Base-by-base conservation (phyloP, 2,797 vertebrate species). In the Darevskia nairensis region DNA sequence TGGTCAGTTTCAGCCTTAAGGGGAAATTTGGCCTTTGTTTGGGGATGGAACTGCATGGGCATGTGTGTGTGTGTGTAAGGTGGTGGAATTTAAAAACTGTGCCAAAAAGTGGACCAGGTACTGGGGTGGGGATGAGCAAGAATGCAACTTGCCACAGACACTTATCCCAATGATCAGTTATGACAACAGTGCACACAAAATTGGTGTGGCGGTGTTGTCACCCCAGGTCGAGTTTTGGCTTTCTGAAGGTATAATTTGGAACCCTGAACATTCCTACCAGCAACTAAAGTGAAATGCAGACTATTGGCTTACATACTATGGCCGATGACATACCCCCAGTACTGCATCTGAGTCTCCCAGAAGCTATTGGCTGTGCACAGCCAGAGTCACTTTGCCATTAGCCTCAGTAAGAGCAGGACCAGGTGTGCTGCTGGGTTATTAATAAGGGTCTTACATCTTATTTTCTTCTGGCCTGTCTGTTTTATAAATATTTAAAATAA, bases 401-500 rank as follows among this genome's bases (percentile, higher is more conserved):
- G 29, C 21, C 13, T 80, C 55, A 55, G 66, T 59, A 55, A 79
- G 8, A 87, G 68, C n/a, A 76, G 10, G 59, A 80, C 59, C 44
- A 59, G 72, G 41, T 0, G 29, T 59, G 78, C 44, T 0, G 25
- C 69, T 89, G 72, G 90, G 85, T 68, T 89, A 77, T 80, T 92
- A 86, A 89, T 88, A 79, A 81, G 86, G 78, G 80, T 90, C 91
- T 84, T 80, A 85, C 61, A 64, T 92, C 87, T 93, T 94, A 92
- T 94, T 79, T 84, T 80, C 93, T 92, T 93, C 83, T 72, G 68
- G 86, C 87, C 91, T 86, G 71, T 75, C 90, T 19, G 0, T 59
- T 94, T 94, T 92, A 92, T 94, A 95, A 96, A 96, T 86, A 95
- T 94, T 94, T 94, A 92, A 88, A 93, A 94, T 89, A 92, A 94